phyloP scores from a whole-genome alignment of 2,113 vertebrate genomes.

The Platichthys flesus region DNA sequence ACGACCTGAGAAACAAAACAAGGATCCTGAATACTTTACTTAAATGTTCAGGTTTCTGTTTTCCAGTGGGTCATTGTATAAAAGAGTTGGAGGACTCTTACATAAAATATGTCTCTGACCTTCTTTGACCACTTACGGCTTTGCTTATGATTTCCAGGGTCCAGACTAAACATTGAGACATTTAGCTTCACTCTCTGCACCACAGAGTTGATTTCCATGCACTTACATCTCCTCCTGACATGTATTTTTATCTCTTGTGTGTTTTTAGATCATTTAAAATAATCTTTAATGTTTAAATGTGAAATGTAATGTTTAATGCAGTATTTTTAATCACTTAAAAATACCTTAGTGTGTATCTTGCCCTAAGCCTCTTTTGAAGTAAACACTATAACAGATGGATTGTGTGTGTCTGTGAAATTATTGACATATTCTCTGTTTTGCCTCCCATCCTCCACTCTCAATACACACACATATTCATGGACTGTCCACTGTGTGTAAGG shows the following conservation, averaged over 20 bases:
- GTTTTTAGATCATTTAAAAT: neutral
- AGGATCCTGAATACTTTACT: neutral
- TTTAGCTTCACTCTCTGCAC: neutral
- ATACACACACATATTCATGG: slow-evolving; percentile 19
- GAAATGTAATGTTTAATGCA: neutral
- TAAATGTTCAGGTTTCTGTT: neutral
- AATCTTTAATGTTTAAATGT: neutral
- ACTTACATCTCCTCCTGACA: neutral
- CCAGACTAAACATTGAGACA: neutral
- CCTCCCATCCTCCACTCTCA: neutral
- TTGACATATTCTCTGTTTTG: slow-evolving; percentile 29
- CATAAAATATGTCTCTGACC: no score
- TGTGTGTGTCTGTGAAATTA: slow-evolving; percentile 29
- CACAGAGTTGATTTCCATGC: neutral
- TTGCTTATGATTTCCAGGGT: neutral
- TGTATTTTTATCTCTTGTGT: neutral
- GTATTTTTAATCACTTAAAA: slow-evolving; percentile 14
- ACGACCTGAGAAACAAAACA: neutral
- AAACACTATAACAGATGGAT: neutral
- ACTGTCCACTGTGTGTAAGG: slow-evolving; percentile 64
- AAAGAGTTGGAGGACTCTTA: neutral
- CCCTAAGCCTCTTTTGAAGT: neutral
- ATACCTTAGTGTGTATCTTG: neutral
- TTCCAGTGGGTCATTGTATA: neutral
- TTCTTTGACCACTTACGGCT: neutral